Base-by-base conservation (phyloP, 1,140 invertebrate species). In the Dinothrombium tinctorium region DNA sequence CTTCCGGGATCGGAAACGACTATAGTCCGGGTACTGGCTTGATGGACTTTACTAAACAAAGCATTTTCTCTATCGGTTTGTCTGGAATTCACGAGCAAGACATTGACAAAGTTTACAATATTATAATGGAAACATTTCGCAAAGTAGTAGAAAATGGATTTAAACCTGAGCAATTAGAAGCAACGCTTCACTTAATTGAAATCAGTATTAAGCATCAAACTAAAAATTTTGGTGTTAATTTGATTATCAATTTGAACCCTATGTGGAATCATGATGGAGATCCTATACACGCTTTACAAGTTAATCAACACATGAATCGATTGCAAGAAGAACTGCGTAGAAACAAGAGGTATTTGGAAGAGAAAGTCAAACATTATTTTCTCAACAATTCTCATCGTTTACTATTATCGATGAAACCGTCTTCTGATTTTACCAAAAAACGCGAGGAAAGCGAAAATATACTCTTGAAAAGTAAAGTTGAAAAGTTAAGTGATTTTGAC, bases 201-300 rank as follows among this genome's bases (percentile, higher is more conserved):
- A 52, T 95, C 5, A 59, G 66, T 2, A 62, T 75, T 0, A 92
- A 89, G 55, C 82, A 90, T 58, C 78, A 89, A 54, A 71, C 70
- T 2, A 68, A 73, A 0, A 80, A 78, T 58, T 92, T 90, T 63
- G 87, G 86, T 0, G 62, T 90, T 2, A 68, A 72, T 50, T 52
- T 89, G 21, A 54, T 79, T 0, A 76, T 84, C 53, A 71, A 68
- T 48, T 50, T 87, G 1, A 69, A 72, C 33, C 67, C 78, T 0
- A 49, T 75, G 3, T 89, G 82, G 82, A 92, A 84, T 59, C 82
- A 92, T 56, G 72, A 76, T 54, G 78, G 75, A 0, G 66, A 83
- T 51, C 61, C 83, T 12, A 54, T 81, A 2, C 54, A 67, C 43
- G 63, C 67, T 29, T 55, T 94, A 33, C 68, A 73, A 54, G 68